A percentile compares a stretch with the other conserved stretches of the same genome.
These are phyloP conservation scores for Neopipo cinnamomea DNA, from an alignment of 2,113 vertebrate genomes.

Conservation along the genomic window DNA sequence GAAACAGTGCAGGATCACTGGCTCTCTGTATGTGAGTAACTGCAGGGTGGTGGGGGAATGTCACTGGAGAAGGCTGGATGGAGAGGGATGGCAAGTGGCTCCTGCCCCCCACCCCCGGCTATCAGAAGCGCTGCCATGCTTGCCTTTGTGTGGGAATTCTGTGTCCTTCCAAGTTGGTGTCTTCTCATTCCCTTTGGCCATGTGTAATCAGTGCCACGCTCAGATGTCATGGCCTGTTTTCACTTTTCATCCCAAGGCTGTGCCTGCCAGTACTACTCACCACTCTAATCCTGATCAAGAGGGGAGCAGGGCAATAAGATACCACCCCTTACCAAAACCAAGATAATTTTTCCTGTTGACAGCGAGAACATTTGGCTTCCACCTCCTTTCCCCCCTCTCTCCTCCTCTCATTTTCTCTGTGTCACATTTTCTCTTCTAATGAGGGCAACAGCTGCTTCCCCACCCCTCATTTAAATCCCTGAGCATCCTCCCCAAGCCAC, in stretches of 20 bases:
- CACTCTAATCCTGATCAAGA: background rate
- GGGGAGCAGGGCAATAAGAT: background rate
- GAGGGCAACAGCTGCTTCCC: constrained; percentile 44
- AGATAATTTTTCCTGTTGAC: background rate
- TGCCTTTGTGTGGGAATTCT: background rate
- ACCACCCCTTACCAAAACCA: background rate
- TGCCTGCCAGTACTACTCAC: background rate
- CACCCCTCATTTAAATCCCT: background rate
- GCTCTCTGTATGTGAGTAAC: background rate
- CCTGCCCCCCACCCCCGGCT: background rate
- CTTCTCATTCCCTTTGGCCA: background rate
- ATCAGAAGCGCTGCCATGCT: background rate
- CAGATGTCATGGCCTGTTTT: background rate
- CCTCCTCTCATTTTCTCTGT: background rate
- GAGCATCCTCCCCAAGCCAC: background rate
- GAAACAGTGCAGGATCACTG: background rate
- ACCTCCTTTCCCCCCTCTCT: background rate
- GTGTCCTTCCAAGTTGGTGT: background rate
- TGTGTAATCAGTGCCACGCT: fast-evolving
- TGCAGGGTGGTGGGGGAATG: background rate
- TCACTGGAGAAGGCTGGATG: background rate
- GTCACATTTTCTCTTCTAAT: constrained; percentile 17
- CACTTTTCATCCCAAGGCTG: background rate
- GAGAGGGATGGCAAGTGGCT: background rate
- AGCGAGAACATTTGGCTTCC: background rate